phyloP scores from a whole-genome alignment of 2,797 vertebrate genomes.

The Pelodytes ibericus region DNA sequence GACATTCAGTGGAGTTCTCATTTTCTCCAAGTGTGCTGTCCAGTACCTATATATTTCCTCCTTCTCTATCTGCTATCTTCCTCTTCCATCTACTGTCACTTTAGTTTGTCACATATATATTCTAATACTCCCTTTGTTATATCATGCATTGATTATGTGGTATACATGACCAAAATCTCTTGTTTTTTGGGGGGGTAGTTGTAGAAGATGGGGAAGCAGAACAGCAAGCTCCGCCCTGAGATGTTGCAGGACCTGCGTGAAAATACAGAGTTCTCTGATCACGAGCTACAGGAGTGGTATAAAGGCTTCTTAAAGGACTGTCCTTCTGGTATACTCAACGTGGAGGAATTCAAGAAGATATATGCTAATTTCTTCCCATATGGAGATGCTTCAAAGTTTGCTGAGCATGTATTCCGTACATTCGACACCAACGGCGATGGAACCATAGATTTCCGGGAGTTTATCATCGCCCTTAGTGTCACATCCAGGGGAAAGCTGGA shows the following conservation, averaged over 20 bases:
- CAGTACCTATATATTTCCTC: no score
- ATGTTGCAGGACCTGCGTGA: slow-evolving; percentile 82
- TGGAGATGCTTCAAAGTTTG: slow-evolving; percentile 78
- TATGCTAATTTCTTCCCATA: slow-evolving; percentile 83
- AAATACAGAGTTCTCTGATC: slow-evolving; percentile 80
- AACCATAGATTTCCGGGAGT: slow-evolving; percentile 82
- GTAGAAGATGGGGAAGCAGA: slow-evolving; percentile 77
- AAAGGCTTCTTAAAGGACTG: slow-evolving; percentile 83
- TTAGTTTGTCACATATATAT: no score
- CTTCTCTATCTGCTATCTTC: no score
- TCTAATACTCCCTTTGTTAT: no score
- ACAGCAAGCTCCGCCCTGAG: slow-evolving; percentile 80
- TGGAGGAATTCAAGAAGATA: slow-evolving; percentile 84
- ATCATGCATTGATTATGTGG: neutral
- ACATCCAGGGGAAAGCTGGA: slow-evolving; percentile 79
- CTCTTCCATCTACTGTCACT: no score
- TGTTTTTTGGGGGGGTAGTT: neutral
- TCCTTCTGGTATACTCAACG: slow-evolving; percentile 78
- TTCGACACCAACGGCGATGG: slow-evolving; percentile 84
- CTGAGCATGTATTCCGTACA: slow-evolving; percentile 83
- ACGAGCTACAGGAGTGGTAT: slow-evolving; percentile 83
- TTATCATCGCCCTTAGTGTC: slow-evolving; percentile 81
- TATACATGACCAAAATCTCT: neutral
- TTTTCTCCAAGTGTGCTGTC: no score
- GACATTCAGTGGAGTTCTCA: no score